Conservation (phyloP, 2,888 invertebrate species). For the Willowsia nigromaculata region DNA sequence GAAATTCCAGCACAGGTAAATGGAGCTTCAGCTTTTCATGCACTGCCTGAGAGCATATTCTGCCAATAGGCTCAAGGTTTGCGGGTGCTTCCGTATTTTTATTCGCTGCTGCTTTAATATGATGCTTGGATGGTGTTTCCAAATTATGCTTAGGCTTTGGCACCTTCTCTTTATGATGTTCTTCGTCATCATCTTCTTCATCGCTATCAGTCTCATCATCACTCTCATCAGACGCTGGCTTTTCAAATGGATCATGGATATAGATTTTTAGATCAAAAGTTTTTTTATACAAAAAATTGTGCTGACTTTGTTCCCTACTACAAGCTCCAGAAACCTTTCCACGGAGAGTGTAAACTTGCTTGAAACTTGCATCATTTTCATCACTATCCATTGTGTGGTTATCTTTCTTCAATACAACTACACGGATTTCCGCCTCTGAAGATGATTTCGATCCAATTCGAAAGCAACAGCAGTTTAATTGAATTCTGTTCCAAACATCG, state of each 20-base stretch:
- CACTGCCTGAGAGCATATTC: constrained; percentile 5
- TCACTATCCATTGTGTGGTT: neutral
- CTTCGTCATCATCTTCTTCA: neutral
- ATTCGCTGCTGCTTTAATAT: too few relatives aligned
- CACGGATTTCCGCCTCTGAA: constrained; percentile 27
- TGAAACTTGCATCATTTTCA: neutral
- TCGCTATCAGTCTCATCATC: neutral
- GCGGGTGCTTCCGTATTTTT: neutral
- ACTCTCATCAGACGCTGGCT: neutral
- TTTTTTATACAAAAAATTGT: constrained; percentile 49
- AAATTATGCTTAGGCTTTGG: neutral
- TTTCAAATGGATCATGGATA: neutral
- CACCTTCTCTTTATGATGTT: neutral
- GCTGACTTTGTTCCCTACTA: neutral
- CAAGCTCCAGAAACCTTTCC: constrained; percentile 9
- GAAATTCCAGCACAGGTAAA: constrained; percentile 46
- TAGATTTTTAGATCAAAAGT: constrained; percentile 38
- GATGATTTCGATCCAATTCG: neutral
- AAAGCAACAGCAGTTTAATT: neutral
- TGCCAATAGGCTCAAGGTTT: constrained; percentile 10
- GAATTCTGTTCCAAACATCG: neutral
- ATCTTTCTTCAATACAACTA: constrained; percentile 38
- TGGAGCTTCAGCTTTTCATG: constrained; percentile 18
- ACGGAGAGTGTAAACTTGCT: constrained; percentile 45
- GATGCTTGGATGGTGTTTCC: too few relatives aligned